Evolutionary conservation across 2,113 vertebrate genomes (phyloP).

Genomic region (Ursus arctos): DNA sequence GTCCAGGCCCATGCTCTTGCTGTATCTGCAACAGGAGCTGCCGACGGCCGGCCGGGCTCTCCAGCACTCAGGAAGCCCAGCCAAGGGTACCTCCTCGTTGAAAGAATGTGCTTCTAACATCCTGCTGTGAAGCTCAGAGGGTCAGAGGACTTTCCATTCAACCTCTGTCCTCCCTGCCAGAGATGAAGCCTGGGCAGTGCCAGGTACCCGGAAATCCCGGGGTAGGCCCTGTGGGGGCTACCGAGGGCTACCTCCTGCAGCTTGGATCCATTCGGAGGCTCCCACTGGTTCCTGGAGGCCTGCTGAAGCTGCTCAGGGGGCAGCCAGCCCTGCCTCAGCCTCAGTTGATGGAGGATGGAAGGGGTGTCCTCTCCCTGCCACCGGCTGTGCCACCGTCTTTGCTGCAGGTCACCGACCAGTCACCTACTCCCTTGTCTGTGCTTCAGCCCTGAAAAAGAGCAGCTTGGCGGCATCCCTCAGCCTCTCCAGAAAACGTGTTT

Average conservation of each 20-base stretch:
- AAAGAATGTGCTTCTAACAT: not conserved
- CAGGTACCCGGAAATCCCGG: too few relatives aligned
- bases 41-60: not conserved
- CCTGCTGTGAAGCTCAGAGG: not conserved
- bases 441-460: not conserved
- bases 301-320: not conserved
- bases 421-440: not conserved
- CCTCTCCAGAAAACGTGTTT: not conserved
- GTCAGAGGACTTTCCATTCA: not conserved
- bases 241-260: not conserved
- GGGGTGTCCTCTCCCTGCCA: not conserved
- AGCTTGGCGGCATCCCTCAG: not conserved
- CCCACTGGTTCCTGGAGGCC: not conserved
- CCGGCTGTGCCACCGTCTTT: fast-evolving
- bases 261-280: fast-evolving
- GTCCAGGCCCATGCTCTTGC: not conserved
- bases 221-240: not conserved
- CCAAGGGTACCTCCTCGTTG: not conserved
- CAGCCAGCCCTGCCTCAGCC: not conserved
- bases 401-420: not conserved
- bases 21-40: not conserved
- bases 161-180: not conserved
- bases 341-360: fast-evolving
- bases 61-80: constrained; percentile 50
- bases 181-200: not conserved